Evolutionary conservation across 1,140 invertebrate species (phyloP), one percentile per base, ranked within the genome.

Genomic region (Platyura marginata): DNA sequence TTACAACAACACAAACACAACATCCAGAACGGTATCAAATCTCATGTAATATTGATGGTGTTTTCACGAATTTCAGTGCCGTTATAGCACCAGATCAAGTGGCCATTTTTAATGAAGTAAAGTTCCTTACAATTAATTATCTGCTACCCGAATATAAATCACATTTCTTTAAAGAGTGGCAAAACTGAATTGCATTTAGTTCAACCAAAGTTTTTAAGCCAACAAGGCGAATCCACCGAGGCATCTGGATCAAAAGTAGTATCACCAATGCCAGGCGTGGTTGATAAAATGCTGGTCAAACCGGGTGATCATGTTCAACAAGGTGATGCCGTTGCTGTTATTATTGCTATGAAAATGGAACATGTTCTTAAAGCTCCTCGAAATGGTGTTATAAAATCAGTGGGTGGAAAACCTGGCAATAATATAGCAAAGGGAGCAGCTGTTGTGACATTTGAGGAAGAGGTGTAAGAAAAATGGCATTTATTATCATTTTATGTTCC

Each of bases 301-400:
- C 62, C 70, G 16, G 91, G 89, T 3, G 75, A 86, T 49, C 42
- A 47, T n/a, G 81, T 92, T 3, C 71, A 72, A 41, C 64, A 70
- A 48, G 86, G 83, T 3, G 79, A 92, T 53, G 71, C 79, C 4
- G 59, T 92, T 1, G 65, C 88, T 2, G 74, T 88, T 36, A 77
- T 93, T 51, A 83, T 87, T 47, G 95, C 95, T 8, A 99, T 99
- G 95, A 99, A 98, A 71, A 99, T 99, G 95, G 95, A 99, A 75
- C 81, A 93, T 62, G 75, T 92, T 1, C 78, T 96, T 3, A 79
- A 81, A 52, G 84, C 91, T 5, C 75, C 78, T 9, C 67, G 70
- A 21, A 71, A 79, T 55, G 89, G 82, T 29, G 70, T 68, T 3
- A 72, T 97, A 10, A 73, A 81, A 39, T 72, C 75, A 2, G 64